Percentiles rank a stretch among this genome's conserved stretches.
Evolutionary conservation across 2,888 invertebrate species (phyloP).

Genomic region (Drosophila birchii): DNA sequence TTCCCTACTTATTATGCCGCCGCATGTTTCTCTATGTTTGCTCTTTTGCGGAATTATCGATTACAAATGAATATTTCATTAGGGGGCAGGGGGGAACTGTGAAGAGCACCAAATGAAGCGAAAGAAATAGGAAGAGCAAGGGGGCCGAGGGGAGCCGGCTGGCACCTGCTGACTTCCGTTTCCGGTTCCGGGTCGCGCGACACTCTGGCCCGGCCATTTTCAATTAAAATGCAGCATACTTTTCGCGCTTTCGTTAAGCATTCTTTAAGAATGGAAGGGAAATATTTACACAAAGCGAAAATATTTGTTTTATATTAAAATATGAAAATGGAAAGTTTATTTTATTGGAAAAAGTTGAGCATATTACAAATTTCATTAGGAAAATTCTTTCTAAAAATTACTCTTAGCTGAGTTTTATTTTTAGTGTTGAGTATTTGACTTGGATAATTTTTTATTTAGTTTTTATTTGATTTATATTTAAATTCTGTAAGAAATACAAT

Average conservation of each 20-base stretch:
- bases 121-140: background rate
- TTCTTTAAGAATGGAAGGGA: slow-evolving; percentile 8
- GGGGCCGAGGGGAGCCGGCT: slow-evolving; percentile 18
- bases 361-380: no score
- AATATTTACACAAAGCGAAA: background rate
- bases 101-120: slow-evolving; percentile 19
- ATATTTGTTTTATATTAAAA: background rate
- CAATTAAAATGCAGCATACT: slow-evolving; percentile 72
- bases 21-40: slow-evolving; percentile 48
- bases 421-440: no score
- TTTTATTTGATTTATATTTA: no score
- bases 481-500: no score
- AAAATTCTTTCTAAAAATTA: no score
- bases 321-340: background rate
- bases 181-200: slow-evolving; percentile 54
- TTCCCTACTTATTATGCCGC: slow-evolving; percentile 71
- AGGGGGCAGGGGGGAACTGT: slow-evolving; percentile 40
- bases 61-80: slow-evolving; percentile 79
- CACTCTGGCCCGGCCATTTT: slow-evolving; percentile 47
- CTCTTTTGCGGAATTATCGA: slow-evolving; percentile 78
- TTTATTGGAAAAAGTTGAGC: background rate
- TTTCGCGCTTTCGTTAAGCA: slow-evolving; percentile 23
- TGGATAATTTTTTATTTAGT: no score
- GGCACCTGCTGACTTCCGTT: slow-evolving; percentile 45
- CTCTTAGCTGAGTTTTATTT: no score